Base-by-base conservation (phyloP, 1,140 invertebrate genomes). In the Ostrea denselamellosa region DNA sequence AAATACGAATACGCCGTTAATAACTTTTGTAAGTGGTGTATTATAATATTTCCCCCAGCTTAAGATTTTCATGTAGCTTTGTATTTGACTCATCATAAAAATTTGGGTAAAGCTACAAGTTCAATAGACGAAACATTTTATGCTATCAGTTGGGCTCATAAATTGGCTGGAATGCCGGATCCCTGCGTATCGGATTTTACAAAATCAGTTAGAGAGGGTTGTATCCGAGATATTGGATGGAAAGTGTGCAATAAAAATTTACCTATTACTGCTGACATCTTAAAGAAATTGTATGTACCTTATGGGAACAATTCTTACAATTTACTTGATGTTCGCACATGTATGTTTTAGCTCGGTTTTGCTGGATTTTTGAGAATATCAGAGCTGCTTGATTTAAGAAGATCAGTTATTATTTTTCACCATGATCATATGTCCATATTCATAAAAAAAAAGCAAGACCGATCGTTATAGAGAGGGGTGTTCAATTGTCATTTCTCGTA, bases 281-380 rank as follows among this genome's bases (percentile, higher is more conserved):
- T 83, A 52, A 83, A 34, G 44, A 83, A 52, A 8, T 19, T 83
- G 44, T 51, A n/a, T n/a, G n/a, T n/a, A n/a, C n/a, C n/a, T 17
- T 83, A 83, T 0, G 44, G 81, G 19, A 83, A 53, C 2, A 0
- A 83, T 19, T 2, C 34, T 19, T 52, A 34, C 12, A 83, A 53
- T 51, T 53, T 83, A 52, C 81, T 14, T 8, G 52, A 83, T 22
- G 17, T 83, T 51, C 83, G 87, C n/a, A 44, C 77, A 10, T 84
- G 82, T 56, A 85, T 85, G 83, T 71, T n/a, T 54, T 77, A 85
- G 34, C 62, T 88, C 5, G 25, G 83, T 1, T 88, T 53, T 88
- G 83, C 87, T 56, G 65, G 65, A 22, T 71, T 71, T 28, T 68
- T 71, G 12, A 71, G 65, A 71, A 25, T 71, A 28, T 71, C 65